A percentile compares a stretch with the other conserved stretches of the same genome.
phyloP scores from a whole-genome alignment of 2,888 invertebrate genomes.

The Lycaena phlaeas region DNA sequence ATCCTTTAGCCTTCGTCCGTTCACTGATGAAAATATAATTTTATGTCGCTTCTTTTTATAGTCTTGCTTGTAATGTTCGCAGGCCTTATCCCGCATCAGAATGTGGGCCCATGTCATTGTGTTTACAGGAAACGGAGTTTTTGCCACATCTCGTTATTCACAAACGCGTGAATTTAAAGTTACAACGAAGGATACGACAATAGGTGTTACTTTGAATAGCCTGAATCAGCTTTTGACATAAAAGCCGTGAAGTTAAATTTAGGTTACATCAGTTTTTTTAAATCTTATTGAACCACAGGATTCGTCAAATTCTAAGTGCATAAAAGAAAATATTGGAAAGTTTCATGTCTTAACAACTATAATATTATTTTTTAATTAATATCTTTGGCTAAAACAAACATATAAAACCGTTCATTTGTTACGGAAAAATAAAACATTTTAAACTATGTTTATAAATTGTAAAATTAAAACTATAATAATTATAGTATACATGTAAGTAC shows the following conservation, averaged over 20 bases:
- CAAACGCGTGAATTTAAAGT: conserved; percentile 2
- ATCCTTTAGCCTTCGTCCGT: too few species aligned
- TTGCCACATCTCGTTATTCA: conserved; percentile 9
- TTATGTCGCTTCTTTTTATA: conserved; percentile 4
- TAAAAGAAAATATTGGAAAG: too few species aligned
- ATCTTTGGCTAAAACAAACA: too few species aligned
- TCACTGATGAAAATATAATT: too few species aligned
- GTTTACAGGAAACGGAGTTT: conserved; percentile 19
- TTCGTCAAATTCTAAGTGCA: too few species aligned
- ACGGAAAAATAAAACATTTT: too few species aligned
- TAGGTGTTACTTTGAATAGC: conserved; percentile 5
- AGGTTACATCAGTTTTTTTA: not conserved
- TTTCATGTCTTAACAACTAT: too few species aligned
- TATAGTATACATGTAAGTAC: too few species aligned
- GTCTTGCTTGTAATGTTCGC: not conserved
- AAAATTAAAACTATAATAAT: too few species aligned
- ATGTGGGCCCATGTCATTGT: conserved; percentile 18
- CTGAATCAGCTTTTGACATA: conserved; percentile 1
- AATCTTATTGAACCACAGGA: not conserved
- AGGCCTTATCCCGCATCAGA: conserved; percentile 10
- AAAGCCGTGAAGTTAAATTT: not conserved
- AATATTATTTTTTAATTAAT: too few species aligned
- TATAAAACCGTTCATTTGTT: too few species aligned
- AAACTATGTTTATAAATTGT: too few species aligned
- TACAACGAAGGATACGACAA: conserved; percentile 1